Percentiles rank a stretch among this genome's conserved stretches.
Evolutionary conservation across 2,888 invertebrate genomes (phyloP).

Genomic region (Caradrina kadenii): DNA sequence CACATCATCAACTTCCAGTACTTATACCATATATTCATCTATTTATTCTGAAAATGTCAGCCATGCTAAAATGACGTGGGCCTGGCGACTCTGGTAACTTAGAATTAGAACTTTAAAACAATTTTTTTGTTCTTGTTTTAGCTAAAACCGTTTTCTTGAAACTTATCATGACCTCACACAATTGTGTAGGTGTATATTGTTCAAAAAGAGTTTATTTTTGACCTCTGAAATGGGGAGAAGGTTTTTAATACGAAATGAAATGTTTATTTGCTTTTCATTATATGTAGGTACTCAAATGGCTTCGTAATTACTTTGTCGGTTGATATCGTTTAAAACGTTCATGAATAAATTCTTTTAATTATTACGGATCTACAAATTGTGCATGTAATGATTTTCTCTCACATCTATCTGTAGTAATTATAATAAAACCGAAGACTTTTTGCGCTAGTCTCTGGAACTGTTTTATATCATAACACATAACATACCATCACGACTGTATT

Average conservation of each 20-base stretch:
- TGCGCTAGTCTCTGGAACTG: too few species aligned
- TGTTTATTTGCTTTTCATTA: constrained; percentile 52
- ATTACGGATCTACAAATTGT: constrained; percentile 2
- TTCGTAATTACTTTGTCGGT: constrained; percentile 35
- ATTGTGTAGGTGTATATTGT: neutral
- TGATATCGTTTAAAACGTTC: constrained; percentile 31
- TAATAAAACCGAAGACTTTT: too few species aligned
- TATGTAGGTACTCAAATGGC: constrained; percentile 14
- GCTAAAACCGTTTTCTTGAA: neutral
- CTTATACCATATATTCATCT: too few species aligned
- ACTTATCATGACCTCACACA: neutral
- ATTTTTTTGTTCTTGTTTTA: too few species aligned
- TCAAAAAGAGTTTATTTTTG: constrained; percentile 15
- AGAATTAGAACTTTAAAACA: too few species aligned
- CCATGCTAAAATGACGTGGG: too few species aligned
- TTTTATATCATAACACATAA: too few species aligned
- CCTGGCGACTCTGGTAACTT: too few species aligned
- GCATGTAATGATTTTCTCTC: neutral
- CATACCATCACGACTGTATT: too few species aligned
- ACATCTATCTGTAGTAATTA: too few species aligned
- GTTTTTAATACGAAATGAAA: constrained; percentile 30
- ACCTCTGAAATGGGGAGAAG: constrained; percentile 17
- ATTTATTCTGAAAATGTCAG: too few species aligned
- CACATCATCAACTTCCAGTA: too few species aligned
- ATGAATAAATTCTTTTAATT: constrained; percentile 16